Evolutionary conservation across 2,113 vertebrate species (phyloP).

Genomic region (Globicephala melas): DNA sequence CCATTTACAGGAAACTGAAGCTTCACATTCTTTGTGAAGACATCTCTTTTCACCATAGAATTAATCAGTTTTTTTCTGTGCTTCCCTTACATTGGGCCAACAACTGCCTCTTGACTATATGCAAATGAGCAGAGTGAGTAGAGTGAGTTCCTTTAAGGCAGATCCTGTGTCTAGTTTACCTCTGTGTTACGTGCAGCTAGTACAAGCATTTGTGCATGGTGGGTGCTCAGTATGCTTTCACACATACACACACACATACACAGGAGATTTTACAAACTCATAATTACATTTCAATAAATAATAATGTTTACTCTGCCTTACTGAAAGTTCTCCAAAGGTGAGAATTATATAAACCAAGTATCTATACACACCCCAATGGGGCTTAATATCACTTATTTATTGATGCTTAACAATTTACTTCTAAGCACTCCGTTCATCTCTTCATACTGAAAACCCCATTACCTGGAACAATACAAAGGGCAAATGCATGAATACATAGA

Average conservation of each 20-base stretch:
- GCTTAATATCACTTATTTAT: neutral
- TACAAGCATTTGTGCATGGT: too few relatives aligned
- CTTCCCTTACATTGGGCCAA: neutral
- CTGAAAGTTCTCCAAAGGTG: neutral
- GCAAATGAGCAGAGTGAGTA: neutral
- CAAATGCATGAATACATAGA: neutral
- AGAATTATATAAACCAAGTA: neutral
- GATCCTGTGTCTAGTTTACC: neutral
- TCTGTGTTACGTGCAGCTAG: neutral
- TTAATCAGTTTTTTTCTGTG: neutral
- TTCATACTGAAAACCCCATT: neutral
- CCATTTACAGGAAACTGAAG: neutral
- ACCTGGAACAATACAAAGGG: neutral
- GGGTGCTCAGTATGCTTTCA: neutral
- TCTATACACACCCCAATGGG: neutral
- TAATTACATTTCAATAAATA: neutral
- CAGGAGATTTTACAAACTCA: neutral
- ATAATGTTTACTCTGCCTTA: neutral
- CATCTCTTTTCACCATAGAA: neutral
- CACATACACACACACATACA: neutral
- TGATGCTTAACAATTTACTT: neutral
- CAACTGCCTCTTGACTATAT: neutral
- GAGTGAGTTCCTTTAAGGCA: accelerated
- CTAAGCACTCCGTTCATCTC: neutral
- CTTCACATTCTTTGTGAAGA: neutral